phyloP scores from a whole-genome alignment of 2,797 vertebrate genomes.

The Tinamus major region DNA sequence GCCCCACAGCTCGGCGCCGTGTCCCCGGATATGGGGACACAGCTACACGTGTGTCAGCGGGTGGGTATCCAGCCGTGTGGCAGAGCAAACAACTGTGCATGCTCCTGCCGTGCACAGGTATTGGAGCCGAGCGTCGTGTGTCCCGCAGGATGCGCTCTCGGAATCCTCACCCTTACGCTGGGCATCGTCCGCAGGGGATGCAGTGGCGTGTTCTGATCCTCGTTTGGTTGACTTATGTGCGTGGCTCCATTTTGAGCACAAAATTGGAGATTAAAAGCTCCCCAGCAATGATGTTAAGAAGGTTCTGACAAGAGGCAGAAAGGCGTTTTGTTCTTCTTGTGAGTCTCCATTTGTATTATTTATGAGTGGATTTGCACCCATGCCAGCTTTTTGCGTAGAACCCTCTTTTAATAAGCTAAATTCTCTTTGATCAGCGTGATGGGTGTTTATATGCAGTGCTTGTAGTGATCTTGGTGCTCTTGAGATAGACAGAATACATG shows the following conservation, averaged over 20 bases:
- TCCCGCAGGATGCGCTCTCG: background rate
- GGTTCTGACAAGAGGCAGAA: slow-evolving; percentile 50
- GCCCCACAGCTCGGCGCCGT: background rate
- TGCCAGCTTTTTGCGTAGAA: slow-evolving; percentile 1
- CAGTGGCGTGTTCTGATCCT: slow-evolving; percentile 5
- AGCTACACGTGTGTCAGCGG: background rate
- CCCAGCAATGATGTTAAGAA: background rate
- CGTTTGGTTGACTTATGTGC: background rate
- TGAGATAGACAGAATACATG: background rate
- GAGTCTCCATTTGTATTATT: background rate
- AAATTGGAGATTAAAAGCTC: slow-evolving; percentile 11
- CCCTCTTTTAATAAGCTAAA: slow-evolving; percentile 34
- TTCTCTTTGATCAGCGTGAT: slow-evolving; percentile 51
- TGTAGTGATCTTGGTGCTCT: background rate
- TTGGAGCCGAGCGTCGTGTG: background rate
- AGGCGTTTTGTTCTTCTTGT: slow-evolving; percentile 45
- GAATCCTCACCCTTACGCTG: accelerated
- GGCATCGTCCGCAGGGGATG: background rate
- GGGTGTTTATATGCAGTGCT: background rate
- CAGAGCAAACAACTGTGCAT: background rate
- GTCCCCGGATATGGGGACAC: background rate
- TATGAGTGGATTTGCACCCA: background rate
- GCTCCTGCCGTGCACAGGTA: background rate
- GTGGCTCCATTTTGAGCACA: slow-evolving; percentile 8
- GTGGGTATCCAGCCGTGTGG: accelerated